Base-by-base conservation (phyloP, 1,140 invertebrate species). In the Lanistes nyassanus region DNA sequence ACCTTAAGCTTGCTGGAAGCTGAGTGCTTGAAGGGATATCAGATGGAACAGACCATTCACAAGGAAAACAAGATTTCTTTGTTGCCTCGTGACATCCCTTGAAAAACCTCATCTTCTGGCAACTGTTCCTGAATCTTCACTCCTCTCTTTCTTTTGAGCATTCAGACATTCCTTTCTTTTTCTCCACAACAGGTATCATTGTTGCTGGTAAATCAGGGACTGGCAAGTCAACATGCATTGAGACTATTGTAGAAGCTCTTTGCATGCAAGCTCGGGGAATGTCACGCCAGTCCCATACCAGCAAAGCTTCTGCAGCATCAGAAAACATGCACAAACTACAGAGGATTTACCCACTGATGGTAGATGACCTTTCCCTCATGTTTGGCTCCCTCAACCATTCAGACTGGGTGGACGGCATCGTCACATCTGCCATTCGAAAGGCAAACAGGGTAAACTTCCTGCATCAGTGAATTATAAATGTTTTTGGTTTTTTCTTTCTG, bases 351-450 rank as follows among this genome's bases (percentile, higher is more conserved):
- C 89, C 88, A 11, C 76, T 88, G 51, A 87, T 88, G 34, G 86
- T 88, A 29, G 89, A 90, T 77, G 82, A 88, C 62, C 79, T 82
- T 11, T 66, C 78, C 6, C 80, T 88, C 42, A 86, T 90, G 80
- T 89, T 89, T 82, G 88, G 89, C 21, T 84, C 82, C 36, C 80
- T 88, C 23, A 82, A 83, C 56, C 81, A 85, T 62, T 77, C 83
- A 65, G 88, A 89, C 76, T 88, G 87, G 84, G 82, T 88, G 34
- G 88, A 89, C 75, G 88, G 88, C 7, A 86, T 89, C 47, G 86
- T 90, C 39, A 90, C 88, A 21, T 83, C 84, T 55, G 83, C 86
- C 19, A 86, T 84, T 76, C 83, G 83, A 53, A 90, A 89, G 71
- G 87, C 88, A 5, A 88, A 86, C 76, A 86, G 88, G 81, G 88